Evolutionary conservation across 2,113 vertebrate species (phyloP).

Genomic region (Pogonocichla stellata): DNA sequence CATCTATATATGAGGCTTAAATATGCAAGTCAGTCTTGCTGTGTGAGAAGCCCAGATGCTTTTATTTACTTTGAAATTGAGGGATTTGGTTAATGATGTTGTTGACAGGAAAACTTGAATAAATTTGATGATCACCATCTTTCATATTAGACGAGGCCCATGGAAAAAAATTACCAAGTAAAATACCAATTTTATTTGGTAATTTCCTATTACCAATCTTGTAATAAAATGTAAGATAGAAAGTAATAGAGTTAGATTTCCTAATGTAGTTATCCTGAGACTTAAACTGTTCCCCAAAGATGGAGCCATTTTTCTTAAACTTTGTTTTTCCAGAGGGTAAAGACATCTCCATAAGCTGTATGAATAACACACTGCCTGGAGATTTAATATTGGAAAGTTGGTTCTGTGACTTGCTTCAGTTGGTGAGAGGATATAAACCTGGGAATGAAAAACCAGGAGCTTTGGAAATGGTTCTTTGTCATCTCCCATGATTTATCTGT

Average conservation of each 20-base stretch:
- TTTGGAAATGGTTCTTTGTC: background rate
- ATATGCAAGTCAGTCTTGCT: conserved; percentile 72
- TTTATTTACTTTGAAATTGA: conserved; percentile 80
- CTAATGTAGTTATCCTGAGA: conserved; percentile 52
- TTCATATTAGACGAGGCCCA: conserved; percentile 65
- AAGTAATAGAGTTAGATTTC: conserved; percentile 65
- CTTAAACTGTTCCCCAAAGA: conserved; percentile 57
- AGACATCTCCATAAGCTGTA: conserved; percentile 51
- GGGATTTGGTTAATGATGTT: conserved; percentile 75
- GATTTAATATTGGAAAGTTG: conserved; percentile 53
- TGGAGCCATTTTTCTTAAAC: conserved; percentile 58
- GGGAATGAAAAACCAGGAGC: background rate
- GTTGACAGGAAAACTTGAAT: conserved; percentile 76
- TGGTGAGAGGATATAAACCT: background rate
- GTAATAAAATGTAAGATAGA: conserved; percentile 63
- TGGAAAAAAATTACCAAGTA: conserved; percentile 50
- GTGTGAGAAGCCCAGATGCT: conserved; percentile 71
- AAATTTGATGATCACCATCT: conserved; percentile 72
- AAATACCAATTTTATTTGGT: conserved; percentile 67
- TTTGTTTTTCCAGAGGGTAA: conserved; percentile 63
- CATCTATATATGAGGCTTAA: conserved; percentile 69
- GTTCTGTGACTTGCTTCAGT: conserved; percentile 13
- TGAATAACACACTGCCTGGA: conserved; percentile 44
- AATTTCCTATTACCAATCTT: conserved; percentile 66
- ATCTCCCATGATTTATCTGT: background rate